A percentile compares a stretch with the other conserved stretches of the same genome.
Evolutionary conservation across 2,888 invertebrate species (phyloP).

Genomic region (Selenia dentaria): DNA sequence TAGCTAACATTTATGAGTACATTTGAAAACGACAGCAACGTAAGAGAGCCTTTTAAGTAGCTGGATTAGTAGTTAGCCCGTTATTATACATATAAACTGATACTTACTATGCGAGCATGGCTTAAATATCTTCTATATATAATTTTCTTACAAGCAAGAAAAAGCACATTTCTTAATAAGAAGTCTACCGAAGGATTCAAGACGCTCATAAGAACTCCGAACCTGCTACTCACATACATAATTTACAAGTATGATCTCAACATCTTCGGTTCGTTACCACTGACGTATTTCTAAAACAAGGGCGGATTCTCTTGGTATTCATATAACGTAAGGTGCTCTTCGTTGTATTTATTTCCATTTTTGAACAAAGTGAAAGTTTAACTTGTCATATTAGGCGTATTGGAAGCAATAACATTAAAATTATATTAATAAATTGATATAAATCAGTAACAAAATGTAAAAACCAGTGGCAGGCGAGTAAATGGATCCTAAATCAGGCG

Average conservation of each 20-base stretch:
- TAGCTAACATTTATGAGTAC: slow-evolving; percentile 38
- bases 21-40: slow-evolving; percentile 43
- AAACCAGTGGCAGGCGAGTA: slow-evolving; percentile 47
- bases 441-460: slow-evolving; percentile 49
- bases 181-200: too few species aligned
- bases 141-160: too few species aligned
- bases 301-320: slow-evolving; percentile 13
- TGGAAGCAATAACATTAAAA: slow-evolving; percentile 28
- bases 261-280: slow-evolving; percentile 18
- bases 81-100: too few species aligned
- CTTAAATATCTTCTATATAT: too few species aligned
- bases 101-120: too few species aligned
- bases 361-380: slow-evolving; percentile 4
- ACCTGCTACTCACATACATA: slow-evolving; percentile 3
- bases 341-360: slow-evolving; percentile 5
- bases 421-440: slow-evolving; percentile 38
- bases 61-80: slow-evolving; percentile 38
- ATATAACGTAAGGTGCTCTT: not conserved
- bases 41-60: slow-evolving; percentile 33
- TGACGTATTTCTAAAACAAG: slow-evolving; percentile 11
- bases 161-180: too few species aligned
- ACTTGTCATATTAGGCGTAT: slow-evolving; percentile 22
- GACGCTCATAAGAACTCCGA: not conserved
- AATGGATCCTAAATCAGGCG: slow-evolving; percentile 66
- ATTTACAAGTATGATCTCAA: slow-evolving; percentile 22